These are phyloP conservation scores for Brenthis hecate DNA, from an alignment of 2,888 invertebrate genomes.

Conservation along the genomic window DNA sequence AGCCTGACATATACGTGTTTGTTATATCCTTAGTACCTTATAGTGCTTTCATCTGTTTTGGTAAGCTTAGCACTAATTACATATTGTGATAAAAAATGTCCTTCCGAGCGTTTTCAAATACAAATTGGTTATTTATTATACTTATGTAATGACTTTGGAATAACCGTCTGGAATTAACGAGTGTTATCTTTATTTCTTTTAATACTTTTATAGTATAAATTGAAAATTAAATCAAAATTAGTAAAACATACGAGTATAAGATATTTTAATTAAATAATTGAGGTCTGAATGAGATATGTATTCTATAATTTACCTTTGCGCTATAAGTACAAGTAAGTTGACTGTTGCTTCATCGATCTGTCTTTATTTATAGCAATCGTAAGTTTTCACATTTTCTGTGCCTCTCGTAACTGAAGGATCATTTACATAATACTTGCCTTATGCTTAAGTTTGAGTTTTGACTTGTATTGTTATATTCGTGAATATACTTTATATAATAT, in stretches of 20 bases:
- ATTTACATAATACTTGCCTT: neutral
- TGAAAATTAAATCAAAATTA: too few species aligned
- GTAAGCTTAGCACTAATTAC: neutral
- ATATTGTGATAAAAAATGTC: neutral
- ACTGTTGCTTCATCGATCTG: conserved; percentile 20
- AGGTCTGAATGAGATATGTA: neutral
- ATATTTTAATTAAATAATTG: neutral
- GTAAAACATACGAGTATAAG: too few species aligned
- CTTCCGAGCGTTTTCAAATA: neutral
- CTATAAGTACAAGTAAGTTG: conserved; percentile 3
- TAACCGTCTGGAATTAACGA: neutral
- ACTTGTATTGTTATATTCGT: neutral
- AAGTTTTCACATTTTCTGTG: conserved; percentile 5
- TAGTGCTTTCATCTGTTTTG: neutral
- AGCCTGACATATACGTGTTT: neutral
- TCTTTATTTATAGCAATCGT: conserved; percentile 15
- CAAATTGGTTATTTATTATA: too few species aligned
- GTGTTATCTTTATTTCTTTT: too few species aligned
- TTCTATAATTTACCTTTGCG: conserved; percentile 9
- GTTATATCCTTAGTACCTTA: neutral
- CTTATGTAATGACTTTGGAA: neutral
- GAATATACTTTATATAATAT: neutral
- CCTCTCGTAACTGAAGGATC: neutral
- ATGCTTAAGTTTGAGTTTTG: neutral
- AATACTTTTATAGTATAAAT: too few species aligned